Evolutionary conservation across 2,888 invertebrate genomes (phyloP).

Genomic region (Trissoscelio sp.): DNA sequence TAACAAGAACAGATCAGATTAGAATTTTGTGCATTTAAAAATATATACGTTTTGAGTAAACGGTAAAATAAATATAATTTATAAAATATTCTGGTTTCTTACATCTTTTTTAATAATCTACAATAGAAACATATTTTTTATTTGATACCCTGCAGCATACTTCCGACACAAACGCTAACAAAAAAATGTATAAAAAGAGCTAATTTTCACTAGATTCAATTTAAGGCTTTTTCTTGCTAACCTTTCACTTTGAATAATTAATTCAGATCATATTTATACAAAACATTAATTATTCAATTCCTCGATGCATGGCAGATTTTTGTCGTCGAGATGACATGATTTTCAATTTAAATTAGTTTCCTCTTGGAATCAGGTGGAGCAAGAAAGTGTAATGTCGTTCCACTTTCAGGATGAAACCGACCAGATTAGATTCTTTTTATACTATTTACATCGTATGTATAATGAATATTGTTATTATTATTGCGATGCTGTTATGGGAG

Average conservation of each 20-base stretch:
- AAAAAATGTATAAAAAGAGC: no score
- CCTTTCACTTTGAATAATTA: neutral
- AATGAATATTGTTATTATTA: neutral
- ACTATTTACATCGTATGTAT: neutral
- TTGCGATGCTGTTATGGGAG: neutral
- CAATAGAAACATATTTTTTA: no score
- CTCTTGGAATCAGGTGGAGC: neutral
- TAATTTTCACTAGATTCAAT: no score
- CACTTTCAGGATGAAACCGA: neutral
- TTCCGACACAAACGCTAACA: no score
- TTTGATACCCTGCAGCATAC: no score
- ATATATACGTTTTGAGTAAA: no score
- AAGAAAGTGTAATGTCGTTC: conserved; percentile 1
- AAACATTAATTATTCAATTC: conserved; percentile 4
- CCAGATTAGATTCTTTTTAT: neutral
- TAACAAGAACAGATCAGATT: no score
- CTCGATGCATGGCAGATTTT: conserved; percentile 2
- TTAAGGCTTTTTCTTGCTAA: neutral
- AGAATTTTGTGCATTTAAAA: no score
- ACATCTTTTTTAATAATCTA: no score
- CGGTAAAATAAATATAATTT: no score
- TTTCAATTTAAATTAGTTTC: conserved; percentile 21
- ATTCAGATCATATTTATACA: neutral
- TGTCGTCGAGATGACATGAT: conserved; percentile 5
- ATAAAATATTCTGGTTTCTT: no score